Conservation (phyloP, 2,797 vertebrate species). For the Pagetopsis macropterus region DNA sequence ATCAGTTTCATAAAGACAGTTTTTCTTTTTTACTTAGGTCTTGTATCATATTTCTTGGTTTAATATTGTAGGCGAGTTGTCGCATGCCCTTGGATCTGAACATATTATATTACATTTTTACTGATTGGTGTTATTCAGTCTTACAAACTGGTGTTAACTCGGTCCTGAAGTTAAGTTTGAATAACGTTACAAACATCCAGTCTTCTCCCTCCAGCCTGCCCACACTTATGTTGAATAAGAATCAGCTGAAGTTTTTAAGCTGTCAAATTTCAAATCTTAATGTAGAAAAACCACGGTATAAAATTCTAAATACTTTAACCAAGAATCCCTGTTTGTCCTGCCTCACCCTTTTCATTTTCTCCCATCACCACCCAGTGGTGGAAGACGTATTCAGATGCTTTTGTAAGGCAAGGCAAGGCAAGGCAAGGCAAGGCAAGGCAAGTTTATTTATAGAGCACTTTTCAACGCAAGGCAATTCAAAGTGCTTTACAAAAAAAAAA, state of each 20-base stretch:
- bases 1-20: neutral
- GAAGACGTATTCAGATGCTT: too few relatives aligned
- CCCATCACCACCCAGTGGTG: too few relatives aligned
- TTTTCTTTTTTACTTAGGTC: neutral
- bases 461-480: too few relatives aligned
- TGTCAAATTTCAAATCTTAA: neutral
- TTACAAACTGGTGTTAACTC: neutral
- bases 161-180: constrained; percentile 8
- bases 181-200: neutral
- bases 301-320: too few relatives aligned
- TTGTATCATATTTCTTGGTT: neutral
- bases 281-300: neutral
- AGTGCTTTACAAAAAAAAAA: too few relatives aligned
- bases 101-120: too few relatives aligned
- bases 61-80: neutral
- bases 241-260: neutral
- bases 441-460: too few relatives aligned
- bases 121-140: neutral
- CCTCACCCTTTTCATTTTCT: too few relatives aligned
- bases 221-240: neutral
- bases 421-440: too few relatives aligned
- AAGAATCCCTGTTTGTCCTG: too few relatives aligned
- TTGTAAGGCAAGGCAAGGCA: too few relatives aligned
- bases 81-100: neutral
- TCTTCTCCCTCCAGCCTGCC: neutral